Evolutionary conservation across 2,113 vertebrate genomes (phyloP), one percentile per base, ranked within the genome.

Genomic region (Pipa parva): DNA sequence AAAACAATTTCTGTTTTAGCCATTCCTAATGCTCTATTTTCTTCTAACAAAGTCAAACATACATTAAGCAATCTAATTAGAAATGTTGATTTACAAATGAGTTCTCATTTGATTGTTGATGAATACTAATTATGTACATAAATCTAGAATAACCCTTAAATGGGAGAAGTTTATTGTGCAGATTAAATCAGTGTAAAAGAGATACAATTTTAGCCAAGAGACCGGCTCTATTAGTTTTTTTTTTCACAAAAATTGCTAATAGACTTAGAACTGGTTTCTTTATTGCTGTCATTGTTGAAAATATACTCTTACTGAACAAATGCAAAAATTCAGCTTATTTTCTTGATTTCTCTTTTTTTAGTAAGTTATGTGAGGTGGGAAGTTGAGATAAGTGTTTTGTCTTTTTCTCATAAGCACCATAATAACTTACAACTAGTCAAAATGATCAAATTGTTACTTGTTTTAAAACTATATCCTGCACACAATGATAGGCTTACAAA

Each of bases 51-150:
- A 64, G 68, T 59, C 64, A 50, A 17, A 74, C 75, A 45, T 61
- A 71, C 63, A 27, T 17, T 10, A 62, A 60, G 63, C 73, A 73
- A 76, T 13, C 75, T 71, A 73, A 83, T 74, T 73, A 4, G 66
- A 73, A 76, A 71, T 1, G 39, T 31, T 15, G 1, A 72, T 80
- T 77, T 73, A 75, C 71, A 62, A 68, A 17, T 8, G 48, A 52
- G 71, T 71, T 76, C 72, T 70, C 63, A 0, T 11, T 49, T 37
- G 26, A 72, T 45, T 58, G 65, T 56, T 73, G 73, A 73, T 73
- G 71, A 74, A 74, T 9, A 72, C 70, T 64, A 72, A 72, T 63
- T 61, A 21, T 45, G 59, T 49, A 71, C 18, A 39, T 63, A 76
- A 74, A 78, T 76, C 72, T 56, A 42, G 49, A 66, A 67, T 72